Evolutionary conservation across 2,888 invertebrate species (phyloP).

Genomic region (Anorthoa munda): DNA sequence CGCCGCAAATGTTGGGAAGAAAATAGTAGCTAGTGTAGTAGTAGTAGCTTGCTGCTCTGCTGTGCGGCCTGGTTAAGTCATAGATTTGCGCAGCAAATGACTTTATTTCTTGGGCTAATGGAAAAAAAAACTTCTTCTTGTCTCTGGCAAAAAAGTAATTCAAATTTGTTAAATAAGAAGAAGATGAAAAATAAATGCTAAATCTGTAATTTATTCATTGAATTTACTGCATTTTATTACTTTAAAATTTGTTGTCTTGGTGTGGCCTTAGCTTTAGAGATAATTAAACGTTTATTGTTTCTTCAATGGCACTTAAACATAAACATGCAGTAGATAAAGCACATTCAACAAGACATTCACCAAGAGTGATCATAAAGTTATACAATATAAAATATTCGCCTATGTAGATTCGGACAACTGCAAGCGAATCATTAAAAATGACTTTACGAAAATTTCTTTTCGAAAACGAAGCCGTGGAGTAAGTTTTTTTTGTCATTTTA

Average conservation of each 20-base stretch:
- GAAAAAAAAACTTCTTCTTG: too few species aligned
- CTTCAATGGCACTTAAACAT: not conserved
- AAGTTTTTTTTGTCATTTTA: constrained; percentile 23
- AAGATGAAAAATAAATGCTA: not conserved
- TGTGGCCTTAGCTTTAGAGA: constrained; percentile 10
- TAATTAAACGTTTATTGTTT: constrained; percentile 1
- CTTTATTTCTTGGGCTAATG: too few species aligned
- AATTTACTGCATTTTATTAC: not conserved
- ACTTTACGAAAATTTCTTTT: constrained; percentile 34
- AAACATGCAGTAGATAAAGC: not conserved
- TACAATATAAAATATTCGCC: not conserved
- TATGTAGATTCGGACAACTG: not conserved
- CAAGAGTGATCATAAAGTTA: not conserved
- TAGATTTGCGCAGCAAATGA: too few species aligned
- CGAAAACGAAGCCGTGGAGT: constrained; percentile 44
- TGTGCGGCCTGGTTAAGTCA: too few species aligned
- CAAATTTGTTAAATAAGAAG: too few species aligned
- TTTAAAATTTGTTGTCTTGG: not conserved
- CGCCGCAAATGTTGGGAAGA: too few species aligned
- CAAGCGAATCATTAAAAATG: constrained; percentile 22
- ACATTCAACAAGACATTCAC: not conserved
- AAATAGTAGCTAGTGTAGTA: too few species aligned
- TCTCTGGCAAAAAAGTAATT: too few species aligned
- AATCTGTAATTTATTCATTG: not conserved
- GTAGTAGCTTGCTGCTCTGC: too few species aligned